Evolutionary conservation across 2,113 vertebrate species (phyloP), one percentile per base, ranked within the genome.

Genomic region (Oplegnathus fasciatus): DNA sequence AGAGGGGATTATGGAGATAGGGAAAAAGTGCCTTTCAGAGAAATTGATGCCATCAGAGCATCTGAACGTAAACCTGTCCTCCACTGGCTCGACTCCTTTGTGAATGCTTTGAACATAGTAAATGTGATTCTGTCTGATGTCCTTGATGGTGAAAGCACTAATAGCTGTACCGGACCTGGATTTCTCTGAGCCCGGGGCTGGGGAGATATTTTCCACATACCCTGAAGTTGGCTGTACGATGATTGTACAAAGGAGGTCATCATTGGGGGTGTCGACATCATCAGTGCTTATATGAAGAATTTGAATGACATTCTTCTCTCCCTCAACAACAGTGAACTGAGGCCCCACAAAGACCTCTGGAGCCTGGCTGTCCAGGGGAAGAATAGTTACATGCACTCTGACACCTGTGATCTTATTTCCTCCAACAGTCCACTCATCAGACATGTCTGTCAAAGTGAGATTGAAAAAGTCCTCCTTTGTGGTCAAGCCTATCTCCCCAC

Each of bases 21-120:
- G 96, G 50, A 99, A 99, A 91, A 98, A 94, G 24, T 95, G 96
- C 76, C 94, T 97, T 64, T 97, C 95, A 17, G 98, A 99, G 89
- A 98, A 97, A 94, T 98, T 98, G 82, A 99, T 96, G 73, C 98
- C 98, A 82, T 99, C 98, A 20, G 98, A 99, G 90, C 98, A 99
- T 69, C 96, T 97, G 88, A 99, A 96, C 5, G 97, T 94, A 90
- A 99, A 97, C 64, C 97, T 95, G 90, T 99, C 98, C 89, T 99
- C 98, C 44, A 98, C 95, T 8, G 98, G 97, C 82, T 99, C 98
- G 2, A 97, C 94, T 30, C 97, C 97, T 90, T 92, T 96, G 84
- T 99, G 98, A 87, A 99, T 96, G 84, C 98, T 99, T 92, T 99
- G 98, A 58, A 99, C 96, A 61, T 99, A 99, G 93, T 97, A 97